Evolutionary conservation across 2,888 invertebrate genomes (phyloP), one percentile per base, ranked within the genome.

Genomic region (Pterostichus madidus): DNA sequence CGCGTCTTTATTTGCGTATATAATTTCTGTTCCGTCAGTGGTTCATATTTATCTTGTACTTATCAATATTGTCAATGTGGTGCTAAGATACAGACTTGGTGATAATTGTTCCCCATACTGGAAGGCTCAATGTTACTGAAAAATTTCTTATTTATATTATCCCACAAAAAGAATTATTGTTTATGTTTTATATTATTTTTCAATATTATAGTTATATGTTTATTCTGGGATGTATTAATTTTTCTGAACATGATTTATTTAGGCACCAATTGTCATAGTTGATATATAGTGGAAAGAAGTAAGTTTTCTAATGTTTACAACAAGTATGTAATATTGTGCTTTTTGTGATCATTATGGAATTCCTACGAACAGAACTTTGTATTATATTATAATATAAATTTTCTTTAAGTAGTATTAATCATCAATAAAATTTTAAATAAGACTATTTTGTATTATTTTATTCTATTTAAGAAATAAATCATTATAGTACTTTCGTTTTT

Each of bases 31-130:
- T 83, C 64, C 77, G 52, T 77, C 83, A 83, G 53, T 77, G 83
- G 76, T 49, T 77, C 52, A 82, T 76, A 61, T 76, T 81, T 76
- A 83, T 82, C 82, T 75, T 83, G 83, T 83, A 83, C 83, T 83
- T 83, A 83, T 83, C 83, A 83, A 83, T 83, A 82, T 77, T 61
- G 68, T 83, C 83, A 83, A 83, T 83, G 68, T 83, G 83, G 83
- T 83, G 83, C 83, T 83, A 77, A 80, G 80, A 80, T 80, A 80
- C 35, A 68, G 80, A 80, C 80, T 71, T 80, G 68, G 64, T 79
- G 79, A 80, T 80, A 64, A 68, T 56, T 68, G 59, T 52, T 24
- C 32, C 52, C 13, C 75, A 75, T 75, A 79, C 44, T 46, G 24
- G 64, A 79, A 64, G 64, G 64, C 79, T 79, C 64, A 79, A 79